Percentiles rank a stretch among this genome's conserved stretches.
phyloP scores from a whole-genome alignment of 1,140 invertebrate species.

The Ganaspis sp. region DNA sequence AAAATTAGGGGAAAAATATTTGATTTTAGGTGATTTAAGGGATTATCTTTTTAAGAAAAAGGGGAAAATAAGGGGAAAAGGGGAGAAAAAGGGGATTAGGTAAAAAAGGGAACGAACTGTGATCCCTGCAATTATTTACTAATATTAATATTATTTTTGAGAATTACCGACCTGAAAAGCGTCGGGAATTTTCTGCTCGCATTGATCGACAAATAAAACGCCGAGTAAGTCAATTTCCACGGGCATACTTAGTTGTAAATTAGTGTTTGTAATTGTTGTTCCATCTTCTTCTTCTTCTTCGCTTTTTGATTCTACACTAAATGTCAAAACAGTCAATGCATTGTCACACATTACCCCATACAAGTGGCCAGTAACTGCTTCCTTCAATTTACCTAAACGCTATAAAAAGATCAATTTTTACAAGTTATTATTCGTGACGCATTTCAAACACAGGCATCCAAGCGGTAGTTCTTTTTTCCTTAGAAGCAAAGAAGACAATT shows the following conservation, averaged over 20 bases:
- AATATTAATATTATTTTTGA: too few relatives aligned
- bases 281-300: constrained; percentile 77
- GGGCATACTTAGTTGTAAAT: constrained; percentile 82
- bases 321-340: constrained; percentile 81
- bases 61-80: too few relatives aligned
- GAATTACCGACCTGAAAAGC: constrained; percentile 77
- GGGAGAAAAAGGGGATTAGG: too few relatives aligned
- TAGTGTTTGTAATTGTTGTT: constrained; percentile 72
- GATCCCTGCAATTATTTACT: too few relatives aligned
- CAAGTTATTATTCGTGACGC: constrained; percentile 9
- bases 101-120: too few relatives aligned
- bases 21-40: too few relatives aligned
- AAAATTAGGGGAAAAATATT: too few relatives aligned
- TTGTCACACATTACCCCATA: constrained; percentile 86
- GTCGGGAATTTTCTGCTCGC: constrained; percentile 77
- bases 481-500: too few relatives aligned
- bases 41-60: too few relatives aligned
- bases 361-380: constrained; percentile 81
- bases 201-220: constrained; percentile 80
- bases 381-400: constrained; percentile 78
- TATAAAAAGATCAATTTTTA: constrained; percentile 65
- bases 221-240: constrained; percentile 86
- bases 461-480: too few relatives aligned
- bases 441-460: not conserved
- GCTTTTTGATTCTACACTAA: constrained; percentile 76